A percentile compares a stretch with the other conserved stretches of the same genome.
Conservation (phyloP, 2,888 invertebrate genomes). For the Pollenia angustigena region DNA sequence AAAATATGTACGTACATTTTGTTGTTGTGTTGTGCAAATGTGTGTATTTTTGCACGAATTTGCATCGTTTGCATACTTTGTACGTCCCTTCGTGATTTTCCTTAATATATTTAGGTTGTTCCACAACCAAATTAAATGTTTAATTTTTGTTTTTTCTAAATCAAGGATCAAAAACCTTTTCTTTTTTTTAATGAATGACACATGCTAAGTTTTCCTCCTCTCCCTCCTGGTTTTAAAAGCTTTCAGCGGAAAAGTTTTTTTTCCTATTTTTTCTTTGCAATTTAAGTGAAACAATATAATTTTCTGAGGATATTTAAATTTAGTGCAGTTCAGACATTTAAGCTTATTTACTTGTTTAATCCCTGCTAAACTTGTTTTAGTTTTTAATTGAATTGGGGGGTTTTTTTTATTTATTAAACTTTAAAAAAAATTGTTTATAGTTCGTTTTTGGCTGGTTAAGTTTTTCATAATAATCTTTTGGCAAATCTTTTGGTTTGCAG, state of each 20-base stretch:
- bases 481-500: constrained; percentile 60
- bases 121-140: neutral
- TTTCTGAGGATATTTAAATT: constrained; percentile 25
- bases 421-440: constrained; percentile 4
- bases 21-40: too few relatives aligned
- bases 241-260: neutral
- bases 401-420: constrained; percentile 39
- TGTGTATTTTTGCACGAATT: too few relatives aligned
- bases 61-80: too few relatives aligned
- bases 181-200: constrained; percentile 5
- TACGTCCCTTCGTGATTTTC: too few relatives aligned
- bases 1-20: too few relatives aligned
- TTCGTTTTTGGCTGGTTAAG: constrained; percentile 14
- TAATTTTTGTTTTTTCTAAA: neutral
- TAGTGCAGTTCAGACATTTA: neutral
- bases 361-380: constrained; percentile 54
- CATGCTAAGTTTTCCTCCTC: neutral
- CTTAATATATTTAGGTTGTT: too few relatives aligned
- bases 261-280: neutral
- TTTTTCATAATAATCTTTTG: constrained; percentile 64
- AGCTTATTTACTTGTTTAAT: constrained; percentile 29
- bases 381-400: constrained; percentile 45
- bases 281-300: constrained; percentile 22
- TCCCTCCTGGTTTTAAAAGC: too few relatives aligned
- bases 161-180: constrained; percentile 45